A percentile compares a stretch with the other conserved stretches of the same genome.
phyloP scores from a whole-genome alignment of 2,888 invertebrate species.

The Rhogogaster chlorosoma region DNA sequence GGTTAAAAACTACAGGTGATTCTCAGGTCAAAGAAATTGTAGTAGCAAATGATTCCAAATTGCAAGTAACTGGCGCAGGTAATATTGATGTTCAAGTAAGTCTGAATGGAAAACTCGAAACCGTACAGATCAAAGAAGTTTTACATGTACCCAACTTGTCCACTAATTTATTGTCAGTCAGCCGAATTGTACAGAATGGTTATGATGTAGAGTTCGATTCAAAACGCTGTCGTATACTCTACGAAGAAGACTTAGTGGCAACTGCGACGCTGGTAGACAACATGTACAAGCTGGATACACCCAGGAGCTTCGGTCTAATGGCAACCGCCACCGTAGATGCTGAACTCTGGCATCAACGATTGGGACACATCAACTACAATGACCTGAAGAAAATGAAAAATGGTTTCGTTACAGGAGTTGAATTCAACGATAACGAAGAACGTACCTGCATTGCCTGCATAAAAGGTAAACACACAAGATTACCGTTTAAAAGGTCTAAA shows the following conservation, averaged over 20 bases:
- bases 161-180: constrained; percentile 59
- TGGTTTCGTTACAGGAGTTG: constrained; percentile 41
- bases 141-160: constrained; percentile 48
- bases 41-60: constrained; percentile 21
- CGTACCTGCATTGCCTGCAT: constrained; percentile 59
- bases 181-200: constrained; percentile 51
- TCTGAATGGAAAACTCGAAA: not conserved
- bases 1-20: constrained; percentile 12
- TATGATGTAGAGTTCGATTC: constrained; percentile 3
- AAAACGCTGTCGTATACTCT: constrained; percentile 10
- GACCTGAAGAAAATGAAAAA: constrained; percentile 54
- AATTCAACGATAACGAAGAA: constrained; percentile 25
- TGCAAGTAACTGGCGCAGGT: constrained; percentile 22
- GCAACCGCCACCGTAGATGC: constrained; percentile 55
- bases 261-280: constrained; percentile 31
- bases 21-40: constrained; percentile 15
- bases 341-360: constrained; percentile 61
- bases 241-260: constrained; percentile 20
- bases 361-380: constrained; percentile 60
- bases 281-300: constrained; percentile 25
- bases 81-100: constrained; percentile 10
- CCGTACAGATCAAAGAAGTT: constrained; percentile 20
- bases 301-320: constrained; percentile 12
- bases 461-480: constrained; percentile 62
- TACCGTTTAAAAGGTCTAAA: constrained; percentile 57